phyloP scores from a whole-genome alignment of 2,797 vertebrate genomes.

The Pogoniulus pusillus region DNA sequence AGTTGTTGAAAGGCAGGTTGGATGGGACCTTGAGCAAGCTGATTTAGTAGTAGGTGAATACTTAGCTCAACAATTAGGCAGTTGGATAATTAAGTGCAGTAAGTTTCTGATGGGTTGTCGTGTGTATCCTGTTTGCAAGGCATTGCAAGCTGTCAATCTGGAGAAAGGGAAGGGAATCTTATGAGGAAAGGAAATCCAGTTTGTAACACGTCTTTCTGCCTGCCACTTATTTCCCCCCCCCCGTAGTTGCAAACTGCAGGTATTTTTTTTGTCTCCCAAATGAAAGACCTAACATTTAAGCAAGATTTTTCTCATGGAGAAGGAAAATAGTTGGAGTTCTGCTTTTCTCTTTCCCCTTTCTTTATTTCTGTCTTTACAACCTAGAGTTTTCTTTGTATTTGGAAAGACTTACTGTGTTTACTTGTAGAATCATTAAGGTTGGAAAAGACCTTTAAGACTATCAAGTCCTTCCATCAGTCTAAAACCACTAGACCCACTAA shows the following conservation, averaged over 20 bases:
- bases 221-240: background rate
- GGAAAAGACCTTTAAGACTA: too few species aligned
- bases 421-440: too few species aligned
- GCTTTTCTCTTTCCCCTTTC: background rate
- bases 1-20: too few species aligned
- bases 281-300: background rate
- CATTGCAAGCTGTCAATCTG: background rate
- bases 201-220: constrained; percentile 1
- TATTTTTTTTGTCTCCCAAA: constrained; percentile 32
- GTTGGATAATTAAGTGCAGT: background rate
- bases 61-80: background rate
- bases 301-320: background rate
- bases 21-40: background rate
- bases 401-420: constrained; percentile 19
- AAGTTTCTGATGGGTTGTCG: background rate
- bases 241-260: constrained; percentile 5
- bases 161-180: background rate
- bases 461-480: too few species aligned
- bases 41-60: background rate
- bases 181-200: background rate
- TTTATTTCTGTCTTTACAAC: background rate
- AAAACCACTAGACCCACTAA: too few species aligned
- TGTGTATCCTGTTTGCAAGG: background rate
- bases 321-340: background rate
- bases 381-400: constrained; percentile 15